Base-by-base conservation (phyloP, 2,113 vertebrate species). In the Saguinus midas region DNA sequence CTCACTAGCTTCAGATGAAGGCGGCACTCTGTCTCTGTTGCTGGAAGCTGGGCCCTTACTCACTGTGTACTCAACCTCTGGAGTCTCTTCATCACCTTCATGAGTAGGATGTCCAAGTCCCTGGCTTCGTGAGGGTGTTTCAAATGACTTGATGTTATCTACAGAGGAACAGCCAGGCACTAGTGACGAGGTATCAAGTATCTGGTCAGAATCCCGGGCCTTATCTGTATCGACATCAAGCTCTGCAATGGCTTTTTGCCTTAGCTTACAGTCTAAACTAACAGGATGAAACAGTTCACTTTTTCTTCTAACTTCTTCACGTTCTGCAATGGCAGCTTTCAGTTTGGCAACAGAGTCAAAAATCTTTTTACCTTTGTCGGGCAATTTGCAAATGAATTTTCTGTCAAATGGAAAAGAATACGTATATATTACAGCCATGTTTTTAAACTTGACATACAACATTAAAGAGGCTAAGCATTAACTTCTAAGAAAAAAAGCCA, bases 331-430 rank as follows among this genome's bases (percentile, higher is more conserved):
- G 72, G 99, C 99, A 84, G 98, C 94, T 32, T 80, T 98, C 25
- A 99, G 94, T 97, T 98, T 99, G 95, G 99, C 98, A 75, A 96
- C 95, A 97, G 99, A 99, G 43, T 99, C 99, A 0, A 97, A 96
- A 40, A 99, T 99, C 98, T 99, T 99, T 97, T 99, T 99, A 91
- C 99, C 99, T 98, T 99, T 99, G 98, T 99, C 99, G 76, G 99
- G 99, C 97, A 99, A 99, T 90, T 91, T 99, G 88, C 98, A 98
- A 94, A 99, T 97, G 96, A 99, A 99, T 89, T 98, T 99, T 98
- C 99, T 99, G 97, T 43, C 83, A 97, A 90, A 88, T 55, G n/a
- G 17, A 97, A 92, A 96, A 81, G 9, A 58, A 66, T 0, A 84
- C 0, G 1, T 4, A 66, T 12, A 55, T 2, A 75, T 97, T 84